Evolutionary conservation across 2,113 vertebrate species (phyloP).

Genomic region (Clarias macrocephalus): DNA sequence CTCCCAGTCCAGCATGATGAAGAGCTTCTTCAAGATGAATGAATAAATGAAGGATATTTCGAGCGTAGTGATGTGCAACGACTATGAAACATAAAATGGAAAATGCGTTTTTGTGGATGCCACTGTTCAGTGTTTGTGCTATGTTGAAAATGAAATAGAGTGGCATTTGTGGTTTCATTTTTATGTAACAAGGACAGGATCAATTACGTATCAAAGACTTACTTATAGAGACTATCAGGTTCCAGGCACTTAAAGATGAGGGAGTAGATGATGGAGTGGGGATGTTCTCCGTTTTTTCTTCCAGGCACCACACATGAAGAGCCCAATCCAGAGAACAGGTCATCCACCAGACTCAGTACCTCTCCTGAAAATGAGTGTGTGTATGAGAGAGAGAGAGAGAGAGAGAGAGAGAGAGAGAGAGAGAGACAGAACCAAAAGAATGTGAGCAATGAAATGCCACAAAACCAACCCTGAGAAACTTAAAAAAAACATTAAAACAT

Average conservation of each 20-base stretch:
- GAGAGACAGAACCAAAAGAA: not conserved
- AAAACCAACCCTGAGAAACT: slow-evolving; percentile 17
- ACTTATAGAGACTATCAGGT: slow-evolving; percentile 98
- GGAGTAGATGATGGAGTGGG: slow-evolving; percentile 85
- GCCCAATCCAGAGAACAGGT: slow-evolving; percentile 91
- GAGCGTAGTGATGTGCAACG: not conserved
- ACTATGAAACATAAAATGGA: not conserved
- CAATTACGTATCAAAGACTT: slow-evolving; percentile 56
- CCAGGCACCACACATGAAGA: slow-evolving; percentile 94
- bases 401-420: not conserved
- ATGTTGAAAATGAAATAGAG: too few relatives aligned
- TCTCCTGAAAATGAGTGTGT: slow-evolving; percentile 78
- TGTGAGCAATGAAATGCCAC: not conserved
- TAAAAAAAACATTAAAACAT: slow-evolving; percentile 19
- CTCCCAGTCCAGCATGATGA: not conserved
- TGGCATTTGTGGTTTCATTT: not conserved
- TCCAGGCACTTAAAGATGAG: slow-evolving; percentile 99
- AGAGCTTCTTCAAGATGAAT: not conserved
- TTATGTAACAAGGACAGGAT: not conserved
- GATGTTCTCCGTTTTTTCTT: slow-evolving; percentile 80
- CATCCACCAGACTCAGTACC: slow-evolving; percentile 92
- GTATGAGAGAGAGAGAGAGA: slow-evolving; percentile 37
- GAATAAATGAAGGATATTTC: not conserved
- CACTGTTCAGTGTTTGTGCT: not conserved
- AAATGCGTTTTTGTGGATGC: not conserved